Evolutionary conservation across 2,113 vertebrate genomes (phyloP), one percentile per base, ranked within the genome.

Genomic region (Daubentonia madagascariensis): DNA sequence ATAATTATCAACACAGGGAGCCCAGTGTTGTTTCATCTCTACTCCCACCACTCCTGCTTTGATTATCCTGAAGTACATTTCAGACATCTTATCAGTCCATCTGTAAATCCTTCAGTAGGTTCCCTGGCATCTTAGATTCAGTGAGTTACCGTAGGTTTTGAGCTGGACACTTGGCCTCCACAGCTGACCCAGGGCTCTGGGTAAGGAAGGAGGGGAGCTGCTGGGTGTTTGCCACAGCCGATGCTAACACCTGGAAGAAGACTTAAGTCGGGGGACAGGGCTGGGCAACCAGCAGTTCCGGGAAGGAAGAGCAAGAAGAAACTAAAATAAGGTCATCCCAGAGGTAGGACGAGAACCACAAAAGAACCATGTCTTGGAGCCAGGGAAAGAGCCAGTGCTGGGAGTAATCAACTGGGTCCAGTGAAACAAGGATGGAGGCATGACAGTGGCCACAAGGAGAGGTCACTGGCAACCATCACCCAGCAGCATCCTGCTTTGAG

Each of bases 371-470:
- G 6, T n/a, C 40, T 16, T 54, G 3, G 48, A n/a, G 40, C 68
- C 22, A 14, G n/a, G 16, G n/a, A 45, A 73, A 40, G 45, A 57
- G 83, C 70, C 54, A 20, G 22, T 50, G 78, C 32, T 18, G 43
- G 37, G 32, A 40, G 35, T 32, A 1, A 22, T 10, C 37, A 6
- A 0, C 72, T 3, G 2, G 6, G 45, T 32, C 67, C 52, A 23
- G 70, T 13, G 45, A 54, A 10, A 17, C 28, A 52, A 59, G 45
- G 75, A 48, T 2, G 0, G 68, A 78, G 35, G 43, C 16, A 1
- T 28, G 67, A 50, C n/a, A 54, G 25, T 12, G 43, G 48, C 63
- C 50, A 32, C 45, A 11, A 3, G 23, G 50, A 35, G 63, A 40
- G 63, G 75, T 43, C 59, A 16, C 22, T 35, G 61, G 30, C 75